Evolutionary conservation across 2,797 vertebrate species (phyloP), one percentile per base, ranked within the genome.

Genomic region (Lutra lutra): DNA sequence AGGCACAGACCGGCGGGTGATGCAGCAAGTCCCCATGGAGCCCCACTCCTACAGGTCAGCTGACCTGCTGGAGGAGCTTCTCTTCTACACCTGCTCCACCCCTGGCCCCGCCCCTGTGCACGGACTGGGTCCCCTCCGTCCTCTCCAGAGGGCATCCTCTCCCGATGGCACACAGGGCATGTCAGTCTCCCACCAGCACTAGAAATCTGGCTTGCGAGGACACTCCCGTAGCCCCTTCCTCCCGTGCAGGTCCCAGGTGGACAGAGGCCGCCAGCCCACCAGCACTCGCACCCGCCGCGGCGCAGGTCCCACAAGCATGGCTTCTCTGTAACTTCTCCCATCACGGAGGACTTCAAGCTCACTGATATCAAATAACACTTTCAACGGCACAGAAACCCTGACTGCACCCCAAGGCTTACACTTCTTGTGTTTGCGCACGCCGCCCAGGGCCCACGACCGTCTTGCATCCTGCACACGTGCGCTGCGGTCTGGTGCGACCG

Each of bases 21-120:
- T 0, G 27, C 40, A 32, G 43, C 3, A 0, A 15, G 2, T 25
- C 27, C 7, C 25, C 25, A 2, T 2, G 3, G 14, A 29, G 6
- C 43, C 40, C 40, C 27, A 29, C 7, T 75, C 72, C 40, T 73
- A 15, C 72, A 29, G 43, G 40, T 9, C 7, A 1, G 25, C 25
- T 29, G 72, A 17, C 25, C 40, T 4, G 7, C 8, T 2, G 27
- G 25, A 46, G 43, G 17, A 3, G 23, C 23, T 27, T 14, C 70
- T 38, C 70, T 17, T 13, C 40, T 9, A 1, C 7, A 27, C 7
- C 72, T 8, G 40, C 72, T 7, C 25, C 2, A 7, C 13, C 2
- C 38, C 72, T 1, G 40, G 23, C 40, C 72, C 72, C 3, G 13
- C 13, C 7, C 40, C 25, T 4, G 38, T 13, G 12, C 21, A 15